These are phyloP conservation scores for Hydraecia micacea DNA, from an alignment of 2,888 invertebrate species.

Conservation along the genomic window DNA sequence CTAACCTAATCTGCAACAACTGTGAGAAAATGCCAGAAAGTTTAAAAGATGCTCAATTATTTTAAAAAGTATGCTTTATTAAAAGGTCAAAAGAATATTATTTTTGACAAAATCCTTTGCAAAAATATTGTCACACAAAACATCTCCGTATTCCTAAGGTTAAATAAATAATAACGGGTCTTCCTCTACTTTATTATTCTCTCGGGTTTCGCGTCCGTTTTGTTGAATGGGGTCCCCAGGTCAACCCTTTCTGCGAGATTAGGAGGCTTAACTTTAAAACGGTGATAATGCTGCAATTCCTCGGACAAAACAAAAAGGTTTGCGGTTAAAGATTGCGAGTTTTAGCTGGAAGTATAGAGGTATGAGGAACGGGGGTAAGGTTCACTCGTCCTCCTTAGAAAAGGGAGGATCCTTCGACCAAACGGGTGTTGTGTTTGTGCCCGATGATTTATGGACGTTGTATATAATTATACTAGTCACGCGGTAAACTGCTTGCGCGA, in stretches of 20 bases:
- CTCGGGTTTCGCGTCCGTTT: slow-evolving; percentile 46
- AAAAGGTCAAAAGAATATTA: too few species aligned
- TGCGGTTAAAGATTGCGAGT: background rate
- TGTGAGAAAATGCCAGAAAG: too few species aligned
- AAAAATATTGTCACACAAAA: slow-evolving; percentile 36
- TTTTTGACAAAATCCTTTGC: background rate
- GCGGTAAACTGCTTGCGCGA: background rate
- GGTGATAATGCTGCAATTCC: slow-evolving; percentile 50
- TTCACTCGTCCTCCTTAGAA: background rate
- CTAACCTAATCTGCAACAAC: too few species aligned
- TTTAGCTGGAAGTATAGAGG: background rate
- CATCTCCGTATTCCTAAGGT: slow-evolving; percentile 18
- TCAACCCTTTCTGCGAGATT: slow-evolving; percentile 56
- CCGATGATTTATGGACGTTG: background rate
- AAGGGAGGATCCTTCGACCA: background rate
- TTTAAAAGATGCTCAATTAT: too few species aligned
- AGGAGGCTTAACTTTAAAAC: slow-evolving; percentile 55
- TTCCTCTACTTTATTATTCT: slow-evolving; percentile 46
- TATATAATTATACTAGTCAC: background rate
- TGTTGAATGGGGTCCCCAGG: slow-evolving; percentile 44
- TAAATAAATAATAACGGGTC: slow-evolving; percentile 54
- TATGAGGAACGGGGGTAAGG: background rate
- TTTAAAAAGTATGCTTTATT: too few species aligned
- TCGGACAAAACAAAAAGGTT: slow-evolving; percentile 25
- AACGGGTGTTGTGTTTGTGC: background rate